Conservation (phyloP, 2,797 vertebrate genomes). For the Myioborus miniatus region DNA sequence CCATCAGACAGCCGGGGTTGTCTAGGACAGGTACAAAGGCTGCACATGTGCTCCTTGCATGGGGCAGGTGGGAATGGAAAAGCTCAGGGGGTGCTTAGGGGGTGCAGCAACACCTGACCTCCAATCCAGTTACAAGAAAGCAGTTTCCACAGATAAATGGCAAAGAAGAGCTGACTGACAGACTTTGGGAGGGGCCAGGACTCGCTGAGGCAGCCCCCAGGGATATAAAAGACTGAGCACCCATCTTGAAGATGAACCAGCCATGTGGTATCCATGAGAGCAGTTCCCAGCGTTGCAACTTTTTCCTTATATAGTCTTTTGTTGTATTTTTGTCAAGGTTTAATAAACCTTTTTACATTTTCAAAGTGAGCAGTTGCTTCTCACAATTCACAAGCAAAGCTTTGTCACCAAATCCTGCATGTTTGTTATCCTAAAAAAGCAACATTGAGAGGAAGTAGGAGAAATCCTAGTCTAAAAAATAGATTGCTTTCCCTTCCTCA, state of each 20-base stretch:
- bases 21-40: too few species aligned
- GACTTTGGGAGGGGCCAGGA: neutral
- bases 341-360: neutral
- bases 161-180: neutral
- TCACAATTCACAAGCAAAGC: neutral
- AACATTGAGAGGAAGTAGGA: neutral
- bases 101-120: too few species aligned
- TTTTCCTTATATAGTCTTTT: neutral
- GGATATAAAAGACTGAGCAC: neutral
- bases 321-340: neutral
- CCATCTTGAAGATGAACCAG: neutral
- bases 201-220: neutral
- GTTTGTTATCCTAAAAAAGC: neutral
- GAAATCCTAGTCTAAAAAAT: neutral
- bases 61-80: too few species aligned
- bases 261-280: fast-evolving
- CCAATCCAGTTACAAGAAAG: too few species aligned
- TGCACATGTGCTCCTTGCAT: too few species aligned
- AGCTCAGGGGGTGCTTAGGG: too few species aligned
- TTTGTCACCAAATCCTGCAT: neutral
- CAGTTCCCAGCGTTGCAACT: neutral
- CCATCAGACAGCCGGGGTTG: too few species aligned
- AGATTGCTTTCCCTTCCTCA: neutral
- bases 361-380: neutral
- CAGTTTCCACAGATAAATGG: too few species aligned